Conservation (phyloP, 2,797 vertebrate genomes). For the Enteromius thamalakanensis region DNA sequence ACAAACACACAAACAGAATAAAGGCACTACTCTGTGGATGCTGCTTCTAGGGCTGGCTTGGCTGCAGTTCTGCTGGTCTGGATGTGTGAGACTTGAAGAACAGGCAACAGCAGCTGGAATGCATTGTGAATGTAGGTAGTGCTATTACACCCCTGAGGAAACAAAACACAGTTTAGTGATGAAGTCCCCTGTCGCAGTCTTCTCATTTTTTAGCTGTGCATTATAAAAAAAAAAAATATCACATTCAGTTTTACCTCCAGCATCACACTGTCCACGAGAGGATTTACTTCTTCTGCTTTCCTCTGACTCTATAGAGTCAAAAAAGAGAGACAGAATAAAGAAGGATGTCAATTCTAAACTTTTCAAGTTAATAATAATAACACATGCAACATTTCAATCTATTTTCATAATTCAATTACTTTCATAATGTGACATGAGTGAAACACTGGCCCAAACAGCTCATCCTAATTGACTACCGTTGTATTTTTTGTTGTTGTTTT, state of each 20-base stretch:
- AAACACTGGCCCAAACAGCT: background rate
- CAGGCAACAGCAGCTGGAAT: slow-evolving; percentile 91
- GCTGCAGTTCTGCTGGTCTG: slow-evolving; percentile 75
- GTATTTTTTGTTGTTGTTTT: background rate
- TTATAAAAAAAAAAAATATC: slow-evolving; percentile 5
- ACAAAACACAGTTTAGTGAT: slow-evolving; percentile 11
- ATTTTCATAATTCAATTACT: background rate
- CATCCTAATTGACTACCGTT: background rate
- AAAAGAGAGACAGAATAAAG: background rate
- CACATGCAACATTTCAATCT: background rate
- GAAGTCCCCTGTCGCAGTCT: background rate
- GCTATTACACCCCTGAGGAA: slow-evolving; percentile 89
- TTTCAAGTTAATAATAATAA: too few relatives aligned
- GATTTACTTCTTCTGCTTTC: slow-evolving; percentile 94
- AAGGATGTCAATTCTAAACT: slow-evolving; percentile 1
- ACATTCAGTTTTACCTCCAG: slow-evolving; percentile 83
- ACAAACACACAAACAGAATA: slow-evolving; percentile 13
- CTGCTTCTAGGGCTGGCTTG: slow-evolving; percentile 54
- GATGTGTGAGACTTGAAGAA: slow-evolving; percentile 92
- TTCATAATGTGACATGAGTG: background rate
- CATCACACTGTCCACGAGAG: slow-evolving; percentile 84
- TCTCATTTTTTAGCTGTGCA: background rate
- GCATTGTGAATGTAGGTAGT: slow-evolving; percentile 91
- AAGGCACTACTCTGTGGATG: slow-evolving; percentile 42
- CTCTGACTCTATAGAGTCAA: slow-evolving; percentile 79